These are phyloP conservation scores for Aleadryas rufinucha DNA, from an alignment of 2,113 vertebrate genomes.

Conservation along the genomic window DNA sequence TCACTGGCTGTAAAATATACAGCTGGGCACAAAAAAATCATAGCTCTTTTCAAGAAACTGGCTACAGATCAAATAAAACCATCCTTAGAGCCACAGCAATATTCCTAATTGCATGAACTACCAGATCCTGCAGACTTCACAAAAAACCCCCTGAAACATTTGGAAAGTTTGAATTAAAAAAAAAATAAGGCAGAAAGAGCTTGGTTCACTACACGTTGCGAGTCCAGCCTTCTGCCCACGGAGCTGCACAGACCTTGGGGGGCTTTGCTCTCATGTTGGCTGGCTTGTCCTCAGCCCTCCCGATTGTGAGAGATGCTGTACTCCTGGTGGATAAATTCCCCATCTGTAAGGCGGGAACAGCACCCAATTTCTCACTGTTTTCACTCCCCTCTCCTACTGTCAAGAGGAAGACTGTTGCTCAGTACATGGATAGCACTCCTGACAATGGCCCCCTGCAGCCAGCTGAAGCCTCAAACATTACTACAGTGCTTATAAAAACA, in stretches of 20 bases:
- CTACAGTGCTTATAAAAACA: not conserved
- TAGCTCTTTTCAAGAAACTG: not conserved
- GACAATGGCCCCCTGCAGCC: not conserved
- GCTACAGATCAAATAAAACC: not conserved
- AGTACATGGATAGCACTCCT: accelerated
- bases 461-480: not conserved
- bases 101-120: not conserved
- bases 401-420: not conserved
- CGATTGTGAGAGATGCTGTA: not conserved
- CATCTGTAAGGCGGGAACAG: not conserved
- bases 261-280: not conserved
- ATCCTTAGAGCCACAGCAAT: not conserved
- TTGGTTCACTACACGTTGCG: not conserved
- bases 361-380: not conserved
- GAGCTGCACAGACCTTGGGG: accelerated
- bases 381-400: not conserved
- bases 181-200: not conserved
- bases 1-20: not conserved
- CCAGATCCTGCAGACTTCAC: not conserved
- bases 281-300: not conserved
- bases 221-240: not conserved
- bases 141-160: not conserved
- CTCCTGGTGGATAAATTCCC: not conserved
- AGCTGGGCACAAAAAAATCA: not conserved
- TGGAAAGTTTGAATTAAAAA: not conserved